These are phyloP conservation scores for Drosophila mimica DNA, from an alignment of 2,888 invertebrate species.

Conservation along the genomic window DNA sequence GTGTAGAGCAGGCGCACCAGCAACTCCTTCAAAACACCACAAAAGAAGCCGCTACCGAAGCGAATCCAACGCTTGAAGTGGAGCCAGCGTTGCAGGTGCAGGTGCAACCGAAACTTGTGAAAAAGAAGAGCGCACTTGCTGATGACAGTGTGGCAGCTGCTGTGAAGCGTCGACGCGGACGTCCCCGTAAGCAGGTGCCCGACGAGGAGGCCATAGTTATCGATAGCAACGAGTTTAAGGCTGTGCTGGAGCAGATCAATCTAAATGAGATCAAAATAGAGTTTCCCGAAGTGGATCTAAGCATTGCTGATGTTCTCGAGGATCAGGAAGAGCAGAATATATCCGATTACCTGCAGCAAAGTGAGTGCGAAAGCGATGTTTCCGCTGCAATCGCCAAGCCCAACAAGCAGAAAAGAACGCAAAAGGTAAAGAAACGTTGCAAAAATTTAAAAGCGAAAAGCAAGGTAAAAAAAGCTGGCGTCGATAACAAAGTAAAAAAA, in stretches of 20 bases:
- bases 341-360: slow-evolving; percentile 34
- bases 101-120: slow-evolving; percentile 21
- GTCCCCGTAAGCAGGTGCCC: slow-evolving; percentile 46
- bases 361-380: slow-evolving; percentile 27
- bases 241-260: slow-evolving; percentile 65
- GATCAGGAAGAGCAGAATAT: slow-evolving; percentile 59
- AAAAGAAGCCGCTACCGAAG: neutral
- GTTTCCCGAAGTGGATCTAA: slow-evolving; percentile 62
- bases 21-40: slow-evolving; percentile 16
- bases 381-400: neutral
- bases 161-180: slow-evolving; percentile 71
- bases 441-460: slow-evolving; percentile 19
- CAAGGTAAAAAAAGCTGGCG: slow-evolving; percentile 20
- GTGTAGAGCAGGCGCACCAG: slow-evolving; percentile 68
- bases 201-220: slow-evolving; percentile 28
- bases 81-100: neutral
- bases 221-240: slow-evolving; percentile 50
- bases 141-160: slow-evolving; percentile 58
- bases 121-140: slow-evolving; percentile 27
- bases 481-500: slow-evolving; percentile 46
- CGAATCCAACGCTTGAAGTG: no score
- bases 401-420: slow-evolving; percentile 12
- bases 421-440: slow-evolving; percentile 28
- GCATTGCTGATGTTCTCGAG: slow-evolving; percentile 64
- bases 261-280: slow-evolving; percentile 69